phyloP scores from a whole-genome alignment of 2,797 vertebrate species.

The Parambassis ranga region DNA sequence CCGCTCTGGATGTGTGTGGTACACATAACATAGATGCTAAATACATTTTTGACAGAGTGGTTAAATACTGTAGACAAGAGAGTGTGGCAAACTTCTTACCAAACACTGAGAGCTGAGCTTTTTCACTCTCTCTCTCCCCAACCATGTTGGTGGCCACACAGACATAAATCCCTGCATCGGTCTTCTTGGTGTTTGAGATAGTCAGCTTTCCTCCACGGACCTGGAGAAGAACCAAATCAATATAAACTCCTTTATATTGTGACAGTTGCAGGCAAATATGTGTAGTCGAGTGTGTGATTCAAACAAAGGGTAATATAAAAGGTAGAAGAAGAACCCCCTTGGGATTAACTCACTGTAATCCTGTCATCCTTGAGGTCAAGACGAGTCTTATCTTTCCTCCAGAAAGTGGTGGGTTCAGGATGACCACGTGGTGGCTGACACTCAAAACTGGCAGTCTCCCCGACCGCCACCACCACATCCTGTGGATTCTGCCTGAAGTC shows the following conservation, averaged over 20 bases:
- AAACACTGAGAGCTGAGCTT: constrained; percentile 94
- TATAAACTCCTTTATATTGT: neutral
- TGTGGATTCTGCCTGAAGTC: constrained; percentile 97
- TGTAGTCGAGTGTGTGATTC: neutral
- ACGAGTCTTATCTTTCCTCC: constrained; percentile 93
- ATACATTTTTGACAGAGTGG: constrained; percentile 35
- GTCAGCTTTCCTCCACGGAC: constrained; percentile 94
- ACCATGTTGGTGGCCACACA: constrained; percentile 97
- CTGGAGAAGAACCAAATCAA: constrained; percentile 62
- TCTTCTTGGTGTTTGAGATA: constrained; percentile 91
- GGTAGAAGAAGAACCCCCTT: neutral
- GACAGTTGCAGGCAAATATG: neutral
- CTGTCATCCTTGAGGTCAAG: constrained; percentile 92
- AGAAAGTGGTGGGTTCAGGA: constrained; percentile 94
- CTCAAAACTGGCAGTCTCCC: constrained; percentile 90
- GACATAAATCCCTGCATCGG: constrained; percentile 91
- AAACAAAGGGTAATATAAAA: neutral
- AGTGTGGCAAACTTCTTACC: constrained; percentile 77
- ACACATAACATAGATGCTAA: constrained; percentile 26
- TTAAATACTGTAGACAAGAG: constrained; percentile 9
- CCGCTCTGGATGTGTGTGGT: constrained; percentile 81
- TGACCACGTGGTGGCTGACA: constrained; percentile 95
- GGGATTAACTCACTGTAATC: constrained; percentile 82
- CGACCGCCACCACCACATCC: constrained; percentile 90
- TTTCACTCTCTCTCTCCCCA: constrained; percentile 94